Base-by-base conservation (phyloP, 2,888 invertebrate genomes). In the Rapana venosa region DNA sequence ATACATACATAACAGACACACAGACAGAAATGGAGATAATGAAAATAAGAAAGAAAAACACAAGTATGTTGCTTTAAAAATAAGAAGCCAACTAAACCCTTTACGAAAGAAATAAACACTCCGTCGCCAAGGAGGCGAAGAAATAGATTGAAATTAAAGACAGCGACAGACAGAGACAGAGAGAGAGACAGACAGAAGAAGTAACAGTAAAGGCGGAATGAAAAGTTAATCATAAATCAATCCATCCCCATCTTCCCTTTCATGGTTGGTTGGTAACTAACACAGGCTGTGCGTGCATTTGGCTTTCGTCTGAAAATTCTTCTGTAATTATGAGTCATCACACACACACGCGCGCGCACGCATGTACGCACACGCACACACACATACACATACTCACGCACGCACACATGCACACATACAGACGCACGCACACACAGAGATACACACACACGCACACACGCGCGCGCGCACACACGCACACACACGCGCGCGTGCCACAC, bases 381-480 rank as follows among this genome's bases (percentile, higher is more conserved):
- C 35, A 2, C 35, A 17, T 15, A 32, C 32, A 32, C 32, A 70
- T 35, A 89, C 85, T 26, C 70, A 89, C 74, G 35, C 74, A 85
- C 85, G 70, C 30, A 74, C 84, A 36, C 47, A 89, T 66, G 85
- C 66, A 56, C 84, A 89, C 58, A 74, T 26, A 85, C 84, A 89
- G 70, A 89, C 47, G 47, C 85, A 84, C 58, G 74, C 70, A 85
- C 47, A 89, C 70, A 89, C 84, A 84, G 36, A 35, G 35, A 35
- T 35, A 79, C 79, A 79, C 35, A 79, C 79, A 35, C 79, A 79
- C 79, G 5, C 35, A 77, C 77, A 20, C 77, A 77, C 77, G 5
- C 77, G 32, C 79, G 17, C 79, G 32, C 35, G 0, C 79, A 79
- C 35, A 70, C 74, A 85, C 70, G 32, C 84, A 84, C 61, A 66